Percentiles rank a stretch among this genome's conserved stretches.
Conservation (phyloP, 2,888 invertebrate species). For the Amblyjoppa fuscipennis region DNA sequence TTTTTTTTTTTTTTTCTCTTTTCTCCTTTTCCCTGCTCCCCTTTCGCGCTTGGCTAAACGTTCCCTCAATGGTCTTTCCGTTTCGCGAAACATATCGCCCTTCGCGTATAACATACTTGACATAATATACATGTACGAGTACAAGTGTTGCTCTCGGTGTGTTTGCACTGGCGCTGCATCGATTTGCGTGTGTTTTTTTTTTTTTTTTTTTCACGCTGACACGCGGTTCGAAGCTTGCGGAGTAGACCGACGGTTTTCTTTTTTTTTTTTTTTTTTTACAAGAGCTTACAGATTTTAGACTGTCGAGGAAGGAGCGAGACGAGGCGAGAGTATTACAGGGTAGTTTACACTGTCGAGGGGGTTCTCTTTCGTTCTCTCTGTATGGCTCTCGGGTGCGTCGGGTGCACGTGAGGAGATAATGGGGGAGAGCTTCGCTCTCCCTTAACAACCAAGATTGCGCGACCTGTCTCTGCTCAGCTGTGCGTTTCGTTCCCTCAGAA, state of each 20-base stretch:
- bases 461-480: conserved; percentile 33
- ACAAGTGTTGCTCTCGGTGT: conserved; percentile 60
- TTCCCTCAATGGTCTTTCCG: conserved; percentile 78
- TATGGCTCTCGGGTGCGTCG: conserved; percentile 34
- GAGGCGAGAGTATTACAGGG: conserved; percentile 31
- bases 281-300: conserved; percentile 19
- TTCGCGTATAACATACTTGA: conserved; percentile 39
- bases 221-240: conserved; percentile 54
- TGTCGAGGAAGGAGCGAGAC: not conserved
- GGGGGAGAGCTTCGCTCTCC: conserved; percentile 59
- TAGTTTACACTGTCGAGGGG: conserved; percentile 49
- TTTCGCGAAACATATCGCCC: conserved; percentile 78
- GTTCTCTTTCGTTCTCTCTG: conserved; percentile 25
- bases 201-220: conserved; percentile 60
- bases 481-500: conserved; percentile 47
- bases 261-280: not conserved
- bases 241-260: no score
- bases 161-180: conserved; percentile 76
- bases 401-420: conserved; percentile 63
- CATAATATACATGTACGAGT: conserved; percentile 50
- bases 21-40: conserved; percentile 63
- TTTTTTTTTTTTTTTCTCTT: conserved; percentile 57
- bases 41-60: conserved; percentile 78
- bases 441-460: conserved; percentile 60
- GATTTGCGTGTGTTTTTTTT: conserved; percentile 74